Percentiles rank a stretch among this genome's conserved stretches.
phyloP scores from a whole-genome alignment of 2,888 invertebrate genomes.

The Agriopis marginaria region DNA sequence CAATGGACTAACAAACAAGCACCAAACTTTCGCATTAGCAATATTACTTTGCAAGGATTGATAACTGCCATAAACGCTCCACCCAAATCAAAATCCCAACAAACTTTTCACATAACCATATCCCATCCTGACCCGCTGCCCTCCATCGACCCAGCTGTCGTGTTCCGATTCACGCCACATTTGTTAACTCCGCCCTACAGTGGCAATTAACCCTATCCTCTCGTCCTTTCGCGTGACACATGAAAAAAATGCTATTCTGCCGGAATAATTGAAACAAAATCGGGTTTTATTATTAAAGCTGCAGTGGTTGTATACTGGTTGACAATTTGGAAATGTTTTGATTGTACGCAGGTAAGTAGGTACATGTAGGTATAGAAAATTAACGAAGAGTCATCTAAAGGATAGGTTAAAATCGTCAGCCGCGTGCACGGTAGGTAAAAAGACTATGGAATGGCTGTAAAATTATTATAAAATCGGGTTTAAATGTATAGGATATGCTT shows the following conservation, averaged over 20 bases:
- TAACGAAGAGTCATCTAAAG: no score
- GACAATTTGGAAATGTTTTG: background rate
- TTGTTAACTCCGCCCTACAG: slow-evolving; percentile 31
- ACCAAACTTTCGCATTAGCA: slow-evolving; percentile 12
- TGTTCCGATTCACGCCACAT: slow-evolving; percentile 36
- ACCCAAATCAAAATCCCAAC: slow-evolving; percentile 19
- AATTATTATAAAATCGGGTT: no score
- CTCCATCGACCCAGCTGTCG: slow-evolving; percentile 23
- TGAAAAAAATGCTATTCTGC: slow-evolving; percentile 28
- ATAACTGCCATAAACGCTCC: slow-evolving; percentile 21
- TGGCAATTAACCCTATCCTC: slow-evolving; percentile 37
- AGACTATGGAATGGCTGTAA: no score
- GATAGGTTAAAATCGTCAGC: no score
- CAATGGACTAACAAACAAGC: slow-evolving; percentile 8
- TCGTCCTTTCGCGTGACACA: slow-evolving; percentile 35
- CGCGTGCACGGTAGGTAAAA: no score
- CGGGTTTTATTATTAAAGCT: slow-evolving; percentile 7
- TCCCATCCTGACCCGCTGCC: slow-evolving; percentile 20
- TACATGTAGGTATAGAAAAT: no score
- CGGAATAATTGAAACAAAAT: slow-evolving; percentile 26
- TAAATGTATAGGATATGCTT: no score
- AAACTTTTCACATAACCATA: slow-evolving; percentile 33
- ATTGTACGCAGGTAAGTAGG: background rate
- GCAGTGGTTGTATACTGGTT: background rate
- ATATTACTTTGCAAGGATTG: slow-evolving; percentile 17